A percentile compares a stretch with the other conserved stretches of the same genome.
Evolutionary conservation across 2,888 invertebrate species (phyloP).

Genomic region (Empis stercorea): DNA sequence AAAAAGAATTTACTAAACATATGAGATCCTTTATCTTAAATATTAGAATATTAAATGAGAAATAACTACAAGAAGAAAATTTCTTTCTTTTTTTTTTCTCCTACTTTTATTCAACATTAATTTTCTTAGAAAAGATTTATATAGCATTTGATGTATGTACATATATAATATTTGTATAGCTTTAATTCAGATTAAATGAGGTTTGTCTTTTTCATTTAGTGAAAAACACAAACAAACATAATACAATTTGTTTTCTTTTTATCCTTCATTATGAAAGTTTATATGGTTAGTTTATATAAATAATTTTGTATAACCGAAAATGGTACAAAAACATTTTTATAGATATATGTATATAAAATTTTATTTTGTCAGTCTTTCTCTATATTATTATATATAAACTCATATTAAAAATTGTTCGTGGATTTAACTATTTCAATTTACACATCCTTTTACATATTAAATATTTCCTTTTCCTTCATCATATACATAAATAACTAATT

Average conservation of each 20-base stretch:
- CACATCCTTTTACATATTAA: neutral
- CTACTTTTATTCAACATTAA: no score
- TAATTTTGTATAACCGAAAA: no score
- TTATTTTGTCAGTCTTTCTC: slow-evolving; percentile 4
- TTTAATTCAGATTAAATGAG: neutral
- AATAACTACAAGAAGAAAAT: no score
- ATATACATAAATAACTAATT: no score
- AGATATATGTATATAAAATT: no score
- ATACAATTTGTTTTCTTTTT: slow-evolving; percentile 6
- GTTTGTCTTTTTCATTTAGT: neutral
- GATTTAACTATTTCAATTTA: neutral
- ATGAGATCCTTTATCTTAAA: no score
- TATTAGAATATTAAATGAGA: no score
- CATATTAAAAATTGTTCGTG: slow-evolving; percentile 7
- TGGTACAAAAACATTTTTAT: no score
- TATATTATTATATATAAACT: slow-evolving; percentile 21
- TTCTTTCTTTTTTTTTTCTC: no score
- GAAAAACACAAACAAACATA: neutral
- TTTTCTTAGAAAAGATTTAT: neutral
- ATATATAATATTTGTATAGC: no score
- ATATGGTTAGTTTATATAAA: slow-evolving; percentile 24
- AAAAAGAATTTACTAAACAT: no score
- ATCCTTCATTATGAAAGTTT: slow-evolving; percentile 18
- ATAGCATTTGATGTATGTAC: slow-evolving; percentile 7
- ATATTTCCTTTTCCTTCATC: neutral